These are phyloP conservation scores for Manis crassicaudata DNA, from an alignment of 2,797 vertebrate species.

Conservation along the genomic window DNA sequence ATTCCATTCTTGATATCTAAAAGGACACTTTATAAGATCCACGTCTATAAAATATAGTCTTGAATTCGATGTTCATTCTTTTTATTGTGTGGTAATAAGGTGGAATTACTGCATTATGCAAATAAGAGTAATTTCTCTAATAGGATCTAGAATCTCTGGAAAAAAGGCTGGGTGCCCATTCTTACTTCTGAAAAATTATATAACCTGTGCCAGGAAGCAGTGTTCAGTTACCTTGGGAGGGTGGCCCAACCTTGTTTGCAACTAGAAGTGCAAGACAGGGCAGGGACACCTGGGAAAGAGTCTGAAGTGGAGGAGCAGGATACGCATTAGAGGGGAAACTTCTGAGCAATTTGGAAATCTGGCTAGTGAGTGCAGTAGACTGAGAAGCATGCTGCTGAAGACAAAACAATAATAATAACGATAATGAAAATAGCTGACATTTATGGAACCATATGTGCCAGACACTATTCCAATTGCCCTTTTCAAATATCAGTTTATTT, in stretches of 20 bases:
- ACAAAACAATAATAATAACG: not conserved
- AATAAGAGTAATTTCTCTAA: not conserved
- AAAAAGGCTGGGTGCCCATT: not conserved
- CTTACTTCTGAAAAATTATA: not conserved
- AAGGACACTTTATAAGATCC: not conserved
- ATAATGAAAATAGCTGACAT: not conserved
- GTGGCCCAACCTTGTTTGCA: not conserved
- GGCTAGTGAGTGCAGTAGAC: not conserved
- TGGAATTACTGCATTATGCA: not conserved
- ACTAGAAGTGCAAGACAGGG: not conserved
- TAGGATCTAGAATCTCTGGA: not conserved
- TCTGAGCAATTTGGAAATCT: not conserved
- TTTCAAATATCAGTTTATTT: not conserved
- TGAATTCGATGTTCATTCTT: not conserved
- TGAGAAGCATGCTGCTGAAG: not conserved
- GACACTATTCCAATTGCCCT: not conserved
- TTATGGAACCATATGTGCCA: not conserved
- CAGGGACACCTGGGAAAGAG: not conserved
- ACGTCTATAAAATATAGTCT: not conserved
- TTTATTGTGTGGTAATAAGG: not conserved
- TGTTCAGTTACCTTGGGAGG: not conserved
- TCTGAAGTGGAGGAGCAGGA: not conserved
- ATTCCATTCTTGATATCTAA: not conserved
- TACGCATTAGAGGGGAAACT: too few relatives aligned
- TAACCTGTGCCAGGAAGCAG: not conserved